phyloP scores from a whole-genome alignment of 2,888 invertebrate species.

The Drosophila niveifrons region DNA sequence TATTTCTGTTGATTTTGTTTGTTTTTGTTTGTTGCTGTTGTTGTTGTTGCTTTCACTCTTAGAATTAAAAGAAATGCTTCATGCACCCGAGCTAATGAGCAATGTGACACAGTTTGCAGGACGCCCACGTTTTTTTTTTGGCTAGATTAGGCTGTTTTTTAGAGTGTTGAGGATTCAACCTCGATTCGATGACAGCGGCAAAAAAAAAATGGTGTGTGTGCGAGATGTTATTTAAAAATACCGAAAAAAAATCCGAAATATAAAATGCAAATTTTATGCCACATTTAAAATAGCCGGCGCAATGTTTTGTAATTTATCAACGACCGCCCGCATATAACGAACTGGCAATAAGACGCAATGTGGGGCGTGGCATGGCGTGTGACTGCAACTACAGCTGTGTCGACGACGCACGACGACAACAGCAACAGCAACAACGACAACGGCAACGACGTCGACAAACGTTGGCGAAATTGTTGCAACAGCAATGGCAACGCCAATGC shows the following conservation, averaged over 20 bases:
- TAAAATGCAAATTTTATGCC: slow-evolving; percentile 78
- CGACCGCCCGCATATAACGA: slow-evolving; percentile 72
- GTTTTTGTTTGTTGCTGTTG: neutral
- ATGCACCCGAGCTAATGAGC: slow-evolving; percentile 74
- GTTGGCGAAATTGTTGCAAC: slow-evolving; percentile 8
- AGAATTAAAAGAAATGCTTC: slow-evolving; percentile 60
- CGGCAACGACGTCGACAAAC: slow-evolving; percentile 1
- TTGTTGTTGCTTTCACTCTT: slow-evolving; percentile 11
- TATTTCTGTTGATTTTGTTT: slow-evolving; percentile 1
- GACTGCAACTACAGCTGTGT: slow-evolving; percentile 62
- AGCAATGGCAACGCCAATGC: slow-evolving; percentile 65
- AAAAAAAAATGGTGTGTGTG: slow-evolving; percentile 10
- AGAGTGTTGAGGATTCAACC: slow-evolving; percentile 44
- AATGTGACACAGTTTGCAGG: slow-evolving; percentile 73
- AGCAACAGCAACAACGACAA: slow-evolving; percentile 25
- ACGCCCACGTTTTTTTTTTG: slow-evolving; percentile 55
- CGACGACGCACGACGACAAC: slow-evolving; percentile 45
- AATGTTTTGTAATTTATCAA: slow-evolving; percentile 81
- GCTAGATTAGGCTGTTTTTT: slow-evolving; percentile 62
- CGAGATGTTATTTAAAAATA: slow-evolving; percentile 29
- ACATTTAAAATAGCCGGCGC: slow-evolving; percentile 77
- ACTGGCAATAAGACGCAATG: slow-evolving; percentile 22
- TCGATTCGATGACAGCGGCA: slow-evolving; percentile 59
- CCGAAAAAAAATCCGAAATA: slow-evolving; percentile 27
- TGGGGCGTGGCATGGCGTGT: slow-evolving; percentile 68